Percentiles rank a stretch among this genome's conserved stretches.
These are phyloP conservation scores for Hippocampus abdominalis DNA, from an alignment of 2,113 vertebrate genomes.

Conservation along the genomic window DNA sequence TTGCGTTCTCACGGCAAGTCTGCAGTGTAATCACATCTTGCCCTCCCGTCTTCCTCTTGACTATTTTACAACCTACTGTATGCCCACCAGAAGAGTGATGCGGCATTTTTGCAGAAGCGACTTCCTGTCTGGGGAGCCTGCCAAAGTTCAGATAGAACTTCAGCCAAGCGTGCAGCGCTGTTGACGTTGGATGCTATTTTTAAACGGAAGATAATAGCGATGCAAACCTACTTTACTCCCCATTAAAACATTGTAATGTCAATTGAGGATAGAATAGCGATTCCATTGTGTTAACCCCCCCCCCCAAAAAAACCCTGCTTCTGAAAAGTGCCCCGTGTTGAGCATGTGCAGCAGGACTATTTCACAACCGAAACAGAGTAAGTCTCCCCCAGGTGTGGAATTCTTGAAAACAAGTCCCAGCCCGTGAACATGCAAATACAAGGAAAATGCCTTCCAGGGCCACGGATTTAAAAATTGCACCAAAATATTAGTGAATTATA, in stretches of 20 bases:
- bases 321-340: slow-evolving; percentile 13
- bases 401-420: slow-evolving; percentile 29
- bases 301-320: neutral
- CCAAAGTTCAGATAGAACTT: slow-evolving; percentile 2
- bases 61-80: slow-evolving; percentile 22
- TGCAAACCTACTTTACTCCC: neutral
- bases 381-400: slow-evolving; percentile 28
- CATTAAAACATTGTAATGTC: neutral
- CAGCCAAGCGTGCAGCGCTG: neutral
- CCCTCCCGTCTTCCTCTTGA: slow-evolving; percentile 21
- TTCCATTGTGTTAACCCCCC: neutral
- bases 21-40: slow-evolving; percentile 36
- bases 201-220: neutral
- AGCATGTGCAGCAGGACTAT: slow-evolving; percentile 5
- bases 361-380: slow-evolving; percentile 32
- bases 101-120: slow-evolving; percentile 21
- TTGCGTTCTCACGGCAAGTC: neutral
- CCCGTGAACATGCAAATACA: slow-evolving; percentile 2
- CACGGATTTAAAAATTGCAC: neutral
- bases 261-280: neutral
- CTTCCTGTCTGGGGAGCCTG: slow-evolving; percentile 26
- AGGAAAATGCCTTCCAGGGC: neutral
- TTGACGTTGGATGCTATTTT: slow-evolving; percentile 1
- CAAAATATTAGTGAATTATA: neutral
- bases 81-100: slow-evolving; percentile 1